These are phyloP conservation scores for Dorcus parallelipipedus DNA, from an alignment of 2,888 invertebrate genomes.

Conservation along the genomic window DNA sequence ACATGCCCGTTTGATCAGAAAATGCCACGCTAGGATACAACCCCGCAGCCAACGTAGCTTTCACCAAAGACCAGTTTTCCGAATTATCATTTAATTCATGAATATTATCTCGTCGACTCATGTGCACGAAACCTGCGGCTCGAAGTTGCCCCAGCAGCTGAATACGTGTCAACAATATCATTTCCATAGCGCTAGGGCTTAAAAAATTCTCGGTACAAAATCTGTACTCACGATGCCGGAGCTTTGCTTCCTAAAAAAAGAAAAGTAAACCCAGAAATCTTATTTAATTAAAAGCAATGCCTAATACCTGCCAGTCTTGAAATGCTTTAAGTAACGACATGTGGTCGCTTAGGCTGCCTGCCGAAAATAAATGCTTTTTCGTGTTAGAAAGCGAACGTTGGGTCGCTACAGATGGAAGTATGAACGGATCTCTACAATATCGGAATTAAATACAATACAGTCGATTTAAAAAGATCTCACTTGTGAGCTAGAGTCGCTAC, in stretches of 20 bases:
- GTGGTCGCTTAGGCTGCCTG: conserved; percentile 84
- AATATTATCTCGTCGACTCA: conserved; percentile 62
- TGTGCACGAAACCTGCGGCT: conserved; percentile 69
- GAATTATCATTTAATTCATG: conserved; percentile 80
- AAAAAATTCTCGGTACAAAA: conserved; percentile 77
- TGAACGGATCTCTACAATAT: conserved; percentile 66
- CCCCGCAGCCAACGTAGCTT: conserved; percentile 84
- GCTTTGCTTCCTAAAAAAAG: conserved; percentile 53
- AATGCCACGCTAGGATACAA: conserved; percentile 83
- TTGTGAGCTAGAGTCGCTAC: conserved; percentile 79
- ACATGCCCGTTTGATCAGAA: conserved; percentile 42
- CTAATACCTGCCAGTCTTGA: conserved; percentile 55
- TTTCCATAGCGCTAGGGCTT: conserved; percentile 82
- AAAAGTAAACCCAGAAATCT: background rate
- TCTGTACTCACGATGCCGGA: conserved; percentile 60
- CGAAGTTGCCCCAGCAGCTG: conserved; percentile 80
- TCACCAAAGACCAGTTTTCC: conserved; percentile 86
- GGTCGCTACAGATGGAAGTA: conserved; percentile 66
- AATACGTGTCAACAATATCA: conserved; percentile 79
- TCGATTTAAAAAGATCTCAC: conserved; percentile 43
- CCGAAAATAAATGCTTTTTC: conserved; percentile 66
- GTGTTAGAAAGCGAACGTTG: conserved; percentile 61
- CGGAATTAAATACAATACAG: conserved; percentile 16
- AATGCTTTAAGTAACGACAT: conserved; percentile 80
- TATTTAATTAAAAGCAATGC: conserved; percentile 3